Conservation (phyloP, 2,888 invertebrate genomes). For the Pardosa pseudoannulata region DNA sequence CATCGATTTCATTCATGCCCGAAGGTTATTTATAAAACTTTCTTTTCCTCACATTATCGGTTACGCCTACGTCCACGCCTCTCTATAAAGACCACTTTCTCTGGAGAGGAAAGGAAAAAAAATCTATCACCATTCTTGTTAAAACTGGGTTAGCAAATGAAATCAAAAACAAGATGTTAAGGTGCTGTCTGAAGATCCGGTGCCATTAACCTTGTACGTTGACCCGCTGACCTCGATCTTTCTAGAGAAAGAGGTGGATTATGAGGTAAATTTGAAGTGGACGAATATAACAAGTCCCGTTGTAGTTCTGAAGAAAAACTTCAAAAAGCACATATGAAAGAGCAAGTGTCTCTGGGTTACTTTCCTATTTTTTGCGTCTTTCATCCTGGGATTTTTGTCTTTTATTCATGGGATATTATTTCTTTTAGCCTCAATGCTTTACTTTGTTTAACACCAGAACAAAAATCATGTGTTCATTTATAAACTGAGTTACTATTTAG, state of each 20-base stretch:
- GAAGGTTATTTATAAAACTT: no score
- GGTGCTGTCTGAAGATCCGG: constrained; percentile 37
- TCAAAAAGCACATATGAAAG: not conserved
- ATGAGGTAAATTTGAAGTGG: not conserved
- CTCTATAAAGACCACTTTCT: not conserved
- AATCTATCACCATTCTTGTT: not conserved
- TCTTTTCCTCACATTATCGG: no score
- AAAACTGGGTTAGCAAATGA: not conserved
- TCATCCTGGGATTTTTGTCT: not conserved
- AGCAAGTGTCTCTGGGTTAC: not conserved
- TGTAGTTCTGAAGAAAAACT: not conserved
- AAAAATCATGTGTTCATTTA: no score
- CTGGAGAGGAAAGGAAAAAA: not conserved
- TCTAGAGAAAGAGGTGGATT: not conserved
- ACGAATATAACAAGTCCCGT: not conserved
- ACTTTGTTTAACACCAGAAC: no score
- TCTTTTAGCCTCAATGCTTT: no score
- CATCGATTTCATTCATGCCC: no score
- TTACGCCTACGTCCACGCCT: not conserved
- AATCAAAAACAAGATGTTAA: not conserved
- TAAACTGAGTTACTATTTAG: no score
- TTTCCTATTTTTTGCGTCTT: not conserved
- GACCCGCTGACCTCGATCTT: constrained; percentile 35
- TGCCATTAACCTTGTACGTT: constrained; percentile 50
- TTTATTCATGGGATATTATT: no score